Evolutionary conservation across 2,113 vertebrate species (phyloP).

Genomic region (Myrmophylax atrothorax): DNA sequence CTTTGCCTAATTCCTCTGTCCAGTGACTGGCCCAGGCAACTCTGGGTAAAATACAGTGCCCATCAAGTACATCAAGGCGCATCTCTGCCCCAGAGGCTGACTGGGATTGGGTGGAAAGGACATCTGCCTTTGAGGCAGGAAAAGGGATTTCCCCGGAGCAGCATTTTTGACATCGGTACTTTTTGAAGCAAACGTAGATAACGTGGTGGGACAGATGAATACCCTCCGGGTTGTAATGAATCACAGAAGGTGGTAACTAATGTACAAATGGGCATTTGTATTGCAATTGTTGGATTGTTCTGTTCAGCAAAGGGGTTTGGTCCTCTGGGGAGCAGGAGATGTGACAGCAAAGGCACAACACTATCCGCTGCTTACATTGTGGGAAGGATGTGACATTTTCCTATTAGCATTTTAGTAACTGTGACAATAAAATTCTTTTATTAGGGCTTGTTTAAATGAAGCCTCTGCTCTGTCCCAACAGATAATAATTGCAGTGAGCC

Average conservation of each 20-base stretch:
- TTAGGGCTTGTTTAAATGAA: background rate
- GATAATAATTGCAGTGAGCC: slow-evolving; percentile 99
- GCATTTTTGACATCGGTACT: background rate
- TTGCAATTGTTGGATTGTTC: background rate
- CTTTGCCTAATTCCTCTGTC: background rate
- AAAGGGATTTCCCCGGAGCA: background rate
- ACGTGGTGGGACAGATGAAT: background rate
- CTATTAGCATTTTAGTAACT: background rate
- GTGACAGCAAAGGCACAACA: background rate
- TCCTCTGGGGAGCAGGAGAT: background rate
- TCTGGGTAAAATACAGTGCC: background rate
- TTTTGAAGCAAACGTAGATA: background rate
- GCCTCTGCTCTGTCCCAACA: slow-evolving; percentile 50
- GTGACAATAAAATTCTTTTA: background rate
- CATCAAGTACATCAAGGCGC: background rate
- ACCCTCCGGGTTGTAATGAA: background rate
- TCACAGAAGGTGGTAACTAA: background rate
- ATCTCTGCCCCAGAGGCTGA: background rate
- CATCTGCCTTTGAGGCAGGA: background rate
- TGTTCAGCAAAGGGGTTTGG: background rate
- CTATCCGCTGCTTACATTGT: fast-evolving
- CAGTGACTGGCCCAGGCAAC: background rate
- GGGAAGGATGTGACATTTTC: background rate
- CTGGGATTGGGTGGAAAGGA: background rate
- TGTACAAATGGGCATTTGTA: background rate